phyloP scores from a whole-genome alignment of 2,113 vertebrate species.

The Rana temporaria region DNA sequence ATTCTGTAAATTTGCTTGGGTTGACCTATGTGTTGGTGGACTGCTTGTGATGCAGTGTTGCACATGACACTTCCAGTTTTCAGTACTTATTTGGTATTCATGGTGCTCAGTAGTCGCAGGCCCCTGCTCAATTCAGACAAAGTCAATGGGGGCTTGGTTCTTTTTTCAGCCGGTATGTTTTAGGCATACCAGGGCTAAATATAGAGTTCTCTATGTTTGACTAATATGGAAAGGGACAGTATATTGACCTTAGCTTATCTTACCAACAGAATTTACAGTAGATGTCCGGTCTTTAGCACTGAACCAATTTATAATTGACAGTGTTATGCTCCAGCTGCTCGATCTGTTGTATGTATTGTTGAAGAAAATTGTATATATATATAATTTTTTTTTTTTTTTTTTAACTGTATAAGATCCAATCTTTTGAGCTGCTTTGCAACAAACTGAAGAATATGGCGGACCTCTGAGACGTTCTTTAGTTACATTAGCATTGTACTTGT shows the following conservation, averaged over 20 bases:
- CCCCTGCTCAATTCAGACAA: conserved; percentile 26
- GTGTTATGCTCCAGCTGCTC: background rate
- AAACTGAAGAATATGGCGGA: no score
- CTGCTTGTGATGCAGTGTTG: no score
- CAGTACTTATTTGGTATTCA: conserved; percentile 2
- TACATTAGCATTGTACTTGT: no score
- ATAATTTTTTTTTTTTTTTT: no score
- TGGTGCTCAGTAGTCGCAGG: background rate
- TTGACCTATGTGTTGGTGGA: no score
- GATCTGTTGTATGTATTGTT: no score
- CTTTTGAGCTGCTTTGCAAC: no score
- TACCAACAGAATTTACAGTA: conserved; percentile 62
- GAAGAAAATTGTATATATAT: no score
- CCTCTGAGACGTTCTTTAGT: no score
- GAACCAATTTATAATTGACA: background rate
- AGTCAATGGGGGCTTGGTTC: conserved; percentile 51
- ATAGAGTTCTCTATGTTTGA: conserved; percentile 63
- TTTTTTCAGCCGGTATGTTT: conserved; percentile 60
- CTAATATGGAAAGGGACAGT: conserved; percentile 60
- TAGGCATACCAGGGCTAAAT: conserved; percentile 71
- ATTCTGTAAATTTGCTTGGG: no score
- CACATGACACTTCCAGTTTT: background rate
- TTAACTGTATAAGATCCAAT: no score
- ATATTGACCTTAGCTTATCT: conserved; percentile 64
- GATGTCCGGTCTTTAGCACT: conserved; percentile 30